Evolutionary conservation across 1,140 invertebrate genomes (phyloP), one percentile per base, ranked within the genome.

Genomic region (Pseudomyrmex sp.): DNA sequence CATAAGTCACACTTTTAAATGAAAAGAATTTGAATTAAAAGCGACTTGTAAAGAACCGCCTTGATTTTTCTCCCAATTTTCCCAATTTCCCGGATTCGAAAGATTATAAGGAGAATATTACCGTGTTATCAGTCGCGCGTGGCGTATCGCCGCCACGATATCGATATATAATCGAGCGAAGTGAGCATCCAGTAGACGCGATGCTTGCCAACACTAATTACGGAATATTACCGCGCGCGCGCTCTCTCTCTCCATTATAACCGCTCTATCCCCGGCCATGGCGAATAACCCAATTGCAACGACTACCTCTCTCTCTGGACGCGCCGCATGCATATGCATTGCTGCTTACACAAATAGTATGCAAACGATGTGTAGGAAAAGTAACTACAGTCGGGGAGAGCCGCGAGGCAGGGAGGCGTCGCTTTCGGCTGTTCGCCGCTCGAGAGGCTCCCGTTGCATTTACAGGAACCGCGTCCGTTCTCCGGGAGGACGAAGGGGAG

Each of bases 281-380:
- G 15, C 74, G 86, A 86, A 68, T 87, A 87, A 87, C 70, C 82
- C 75, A 82, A 85, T 87, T 85, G 79, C 56, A 58, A 73, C 72
- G 70, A 70, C 69, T 13, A 89, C 83, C 86, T 90, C 68, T 80
- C 66, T 48, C 44, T 82, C 84, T 83, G 84, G 83, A 90, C 89
- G 87, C 87, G 58, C 18, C 86, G 69, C 89, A 93, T 93, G 91
- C 92, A 93, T 93, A 93, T 93, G 92, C 92, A 93, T 93, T 85
- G 86, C 87, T 88, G 86, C 89, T 90, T 89, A 87, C 82, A 87
- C 89, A 91, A 93, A 93, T 91, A 89, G 89, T 91, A 92, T 92
- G 90, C 92, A 93, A 93, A 93, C 89, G 89, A 91, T 82, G 85
- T 87, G 88, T 82, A 89, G 88, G 76, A 90, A 93, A 93, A 92